A percentile compares a stretch with the other conserved stretches of the same genome.
phyloP scores from a whole-genome alignment of 2,797 vertebrate species.

The Sebastes vulpes region DNA sequence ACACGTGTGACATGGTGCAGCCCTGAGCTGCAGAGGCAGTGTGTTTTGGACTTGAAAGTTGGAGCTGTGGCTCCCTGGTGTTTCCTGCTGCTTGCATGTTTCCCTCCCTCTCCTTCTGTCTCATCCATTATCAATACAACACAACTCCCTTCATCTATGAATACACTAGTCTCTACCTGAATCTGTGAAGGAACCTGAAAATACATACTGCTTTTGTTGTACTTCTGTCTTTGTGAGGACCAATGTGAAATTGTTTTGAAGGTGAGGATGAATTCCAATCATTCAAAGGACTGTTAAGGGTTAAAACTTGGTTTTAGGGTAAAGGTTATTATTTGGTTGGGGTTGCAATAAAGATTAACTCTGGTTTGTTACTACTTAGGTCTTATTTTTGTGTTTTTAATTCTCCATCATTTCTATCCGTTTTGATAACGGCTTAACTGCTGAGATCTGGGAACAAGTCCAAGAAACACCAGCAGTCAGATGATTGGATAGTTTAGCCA shows the following conservation, averaged over 20 bases:
- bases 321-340: neutral
- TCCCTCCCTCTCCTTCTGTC: conserved; percentile 24
- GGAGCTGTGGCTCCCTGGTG: conserved; percentile 18
- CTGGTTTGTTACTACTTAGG: neutral
- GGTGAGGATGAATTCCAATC: neutral
- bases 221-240: conserved; percentile 44
- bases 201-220: neutral
- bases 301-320: neutral
- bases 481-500: neutral
- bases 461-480: neutral
- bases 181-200: conserved; percentile 2
- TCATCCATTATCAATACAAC: conserved; percentile 16
- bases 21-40: conserved; percentile 31
- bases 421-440: too few relatives aligned
- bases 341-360: neutral
- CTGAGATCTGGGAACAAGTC: neutral
- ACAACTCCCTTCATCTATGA: conserved; percentile 4
- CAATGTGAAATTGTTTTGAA: neutral
- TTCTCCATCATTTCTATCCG: too few relatives aligned
- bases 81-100: conserved; percentile 31
- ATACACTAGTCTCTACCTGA: neutral
- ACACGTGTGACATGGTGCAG: conserved; percentile 1
- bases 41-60: conserved; percentile 52
- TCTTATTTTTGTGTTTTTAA: neutral
- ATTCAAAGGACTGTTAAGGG: neutral